Base-by-base conservation (phyloP, 1,140 invertebrate species). In the Heliconius nattereri region DNA sequence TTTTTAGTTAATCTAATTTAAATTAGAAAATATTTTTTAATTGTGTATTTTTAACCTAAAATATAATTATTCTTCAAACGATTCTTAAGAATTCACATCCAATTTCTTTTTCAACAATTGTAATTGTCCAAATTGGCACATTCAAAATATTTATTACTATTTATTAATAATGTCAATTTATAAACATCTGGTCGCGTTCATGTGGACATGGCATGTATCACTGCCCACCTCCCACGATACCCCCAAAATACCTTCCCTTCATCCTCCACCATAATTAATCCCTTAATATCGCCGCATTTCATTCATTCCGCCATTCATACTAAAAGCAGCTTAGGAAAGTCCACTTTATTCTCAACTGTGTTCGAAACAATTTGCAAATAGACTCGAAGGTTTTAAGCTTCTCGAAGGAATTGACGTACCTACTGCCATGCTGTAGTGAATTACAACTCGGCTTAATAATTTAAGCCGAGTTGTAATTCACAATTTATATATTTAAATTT, bases 311-410 rank as follows among this genome's bases (percentile, higher is more conserved):
- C 37, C 49, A 60, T 66, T 57, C 52, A 66, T 66, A 7, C 37
- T 71, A 66, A 78, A 78, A 78, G 35, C 49, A 57, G 77, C 77
- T 78, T 74, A 74, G 9, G 23, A 29, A 66, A 66, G 23, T 66
- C 60, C 60, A 26, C 60, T 66, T 57, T 66, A 66, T 66, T 66
- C 60, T 66, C 19, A 66, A 66, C 23, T 66, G 23, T 7, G 23
- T 66, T 66, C 60, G 11, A 29, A 66, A 66, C 60, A 29, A 66
- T 66, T 66, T 29, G 26, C 60, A 66, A 66, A 66, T 29, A 29
- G 60, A 66, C 60, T 26, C 9, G 60, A 66, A 66, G 60, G 60
- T 29, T 66, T 66, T 66, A 66, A 66, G 23, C 26, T 26, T 13
- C 26, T 29, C 9, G 23, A 57, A n/a, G 54, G 54, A 26, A 57